These are phyloP conservation scores for Thera britannica DNA, from an alignment of 2,888 invertebrate species.

Conservation along the genomic window DNA sequence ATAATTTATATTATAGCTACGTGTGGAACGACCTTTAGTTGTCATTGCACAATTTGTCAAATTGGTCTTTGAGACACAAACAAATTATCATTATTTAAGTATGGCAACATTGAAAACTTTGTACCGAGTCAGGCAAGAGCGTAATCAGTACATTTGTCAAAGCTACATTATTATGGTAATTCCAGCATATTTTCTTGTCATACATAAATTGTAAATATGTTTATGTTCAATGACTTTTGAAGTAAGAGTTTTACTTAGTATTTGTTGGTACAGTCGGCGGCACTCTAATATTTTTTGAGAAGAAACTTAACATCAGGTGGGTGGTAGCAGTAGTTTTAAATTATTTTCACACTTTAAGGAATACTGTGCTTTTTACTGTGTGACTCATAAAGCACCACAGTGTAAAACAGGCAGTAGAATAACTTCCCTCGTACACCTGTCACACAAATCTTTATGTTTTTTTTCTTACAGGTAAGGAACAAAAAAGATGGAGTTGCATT, in stretches of 20 bases:
- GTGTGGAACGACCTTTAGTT: no score
- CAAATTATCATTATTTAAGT: conserved; percentile 1
- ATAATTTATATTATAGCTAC: no score
- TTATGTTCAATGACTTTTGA: conserved; percentile 4
- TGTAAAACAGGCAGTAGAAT: conserved; percentile 4
- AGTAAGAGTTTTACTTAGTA: neutral
- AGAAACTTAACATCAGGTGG: no score
- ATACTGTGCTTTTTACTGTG: no score
- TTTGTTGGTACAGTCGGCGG: neutral
- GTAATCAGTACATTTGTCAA: conserved; percentile 35
- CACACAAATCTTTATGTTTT: neutral
- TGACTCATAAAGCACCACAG: neutral
- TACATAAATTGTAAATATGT: conserved; percentile 16
- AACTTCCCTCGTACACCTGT: no score
- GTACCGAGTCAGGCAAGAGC: conserved; percentile 22
- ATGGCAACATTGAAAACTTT: conserved; percentile 10
- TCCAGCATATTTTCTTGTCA: conserved; percentile 27
- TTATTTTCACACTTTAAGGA: no score
- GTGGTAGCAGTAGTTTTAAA: no score
- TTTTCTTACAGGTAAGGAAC: conserved; percentile 18
- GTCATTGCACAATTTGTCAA: neutral
- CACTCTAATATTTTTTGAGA: no score
- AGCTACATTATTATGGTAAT: conserved; percentile 29
- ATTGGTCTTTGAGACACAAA: neutral
- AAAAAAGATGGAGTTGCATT: neutral